phyloP scores from a whole-genome alignment of 2,113 vertebrate genomes.

The Irena cyanogastra region DNA sequence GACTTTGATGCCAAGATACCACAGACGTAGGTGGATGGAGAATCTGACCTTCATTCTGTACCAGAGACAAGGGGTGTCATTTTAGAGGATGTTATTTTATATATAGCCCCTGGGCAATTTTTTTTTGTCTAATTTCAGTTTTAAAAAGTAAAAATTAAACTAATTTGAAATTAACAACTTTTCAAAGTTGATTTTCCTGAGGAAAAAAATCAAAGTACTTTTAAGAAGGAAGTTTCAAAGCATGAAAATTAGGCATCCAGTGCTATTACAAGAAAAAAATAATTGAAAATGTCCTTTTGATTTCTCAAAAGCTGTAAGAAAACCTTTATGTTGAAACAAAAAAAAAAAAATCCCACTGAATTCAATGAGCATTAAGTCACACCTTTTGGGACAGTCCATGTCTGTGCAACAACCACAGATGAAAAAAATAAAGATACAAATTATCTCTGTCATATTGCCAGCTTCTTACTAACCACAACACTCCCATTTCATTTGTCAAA shows the following conservation, averaged over 20 bases:
- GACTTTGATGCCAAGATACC: not conserved
- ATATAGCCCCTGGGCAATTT: not conserved
- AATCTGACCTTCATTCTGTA: not conserved
- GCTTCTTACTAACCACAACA: not conserved
- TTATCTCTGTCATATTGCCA: not conserved
- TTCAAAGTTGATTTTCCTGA: not conserved
- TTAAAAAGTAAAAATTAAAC: not conserved
- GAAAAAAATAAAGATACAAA: not conserved
- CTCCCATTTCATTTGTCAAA: not conserved
- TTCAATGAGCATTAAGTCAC: not conserved
- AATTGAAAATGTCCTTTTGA: not conserved
- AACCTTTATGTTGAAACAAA: not conserved
- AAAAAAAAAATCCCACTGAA: not conserved
- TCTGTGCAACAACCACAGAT: not conserved
- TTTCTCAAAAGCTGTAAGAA: not conserved
- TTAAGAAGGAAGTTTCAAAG: not conserved
- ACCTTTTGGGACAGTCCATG: not conserved
- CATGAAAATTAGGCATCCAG: not conserved
- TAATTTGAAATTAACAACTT: not conserved
- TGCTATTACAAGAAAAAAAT: not conserved
- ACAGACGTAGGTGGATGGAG: not conserved
- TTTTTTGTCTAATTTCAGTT: not conserved
- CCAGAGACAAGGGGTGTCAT: not conserved
- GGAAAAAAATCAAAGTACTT: not conserved
- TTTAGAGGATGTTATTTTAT: not conserved